Base-by-base conservation (phyloP, 2,888 invertebrate genomes). In the Plebejus argus region DNA sequence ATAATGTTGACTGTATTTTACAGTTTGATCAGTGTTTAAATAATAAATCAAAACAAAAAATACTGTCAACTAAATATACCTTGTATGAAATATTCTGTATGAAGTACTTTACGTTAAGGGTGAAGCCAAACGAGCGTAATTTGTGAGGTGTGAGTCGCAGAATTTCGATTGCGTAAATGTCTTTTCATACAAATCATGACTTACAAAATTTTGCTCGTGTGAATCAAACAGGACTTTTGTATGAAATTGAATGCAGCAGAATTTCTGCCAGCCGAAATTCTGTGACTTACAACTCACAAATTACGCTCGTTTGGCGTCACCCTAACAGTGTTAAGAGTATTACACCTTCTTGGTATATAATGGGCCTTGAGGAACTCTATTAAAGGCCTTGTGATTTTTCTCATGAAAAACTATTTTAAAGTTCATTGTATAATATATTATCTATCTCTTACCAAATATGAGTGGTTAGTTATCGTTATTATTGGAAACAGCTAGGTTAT, bases 11-110 rank as follows among this genome's bases (percentile, higher is more conserved):
- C 74, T 74, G 23, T 53, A 28, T 53, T 74, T 23, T 28, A 15
- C 23, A 74, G 53, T 74, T 49, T 74, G 53, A 23, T 72, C 20
- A 33, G 45, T 74, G 53, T 74, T 74, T 74, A 28, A 49, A 45
- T 39, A 20, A 45, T n/a, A 71, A 71, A 49, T 18, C n/a, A 20
- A 72, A 72, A 72, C 15, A 45, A 49, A 66, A 66, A 66, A 66
- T 28, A 66, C 28, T 66, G 66, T 28, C 4, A 28, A 66, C 28
- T 23, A 1, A 66, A 28, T 28, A 66, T 66, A 49, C 49, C 49
- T 15, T 49, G 49, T 49, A 49, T 49, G 15, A 49, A 49, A 49
- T 12, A 49, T 49, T 49, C 1, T 49, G 4, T 15, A 49, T 49
- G 12, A 49, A 3, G 49, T 53, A 53, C 3, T 53, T 53, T 53